Conservation (phyloP, 2,888 invertebrate genomes). For the Patella depressa region DNA sequence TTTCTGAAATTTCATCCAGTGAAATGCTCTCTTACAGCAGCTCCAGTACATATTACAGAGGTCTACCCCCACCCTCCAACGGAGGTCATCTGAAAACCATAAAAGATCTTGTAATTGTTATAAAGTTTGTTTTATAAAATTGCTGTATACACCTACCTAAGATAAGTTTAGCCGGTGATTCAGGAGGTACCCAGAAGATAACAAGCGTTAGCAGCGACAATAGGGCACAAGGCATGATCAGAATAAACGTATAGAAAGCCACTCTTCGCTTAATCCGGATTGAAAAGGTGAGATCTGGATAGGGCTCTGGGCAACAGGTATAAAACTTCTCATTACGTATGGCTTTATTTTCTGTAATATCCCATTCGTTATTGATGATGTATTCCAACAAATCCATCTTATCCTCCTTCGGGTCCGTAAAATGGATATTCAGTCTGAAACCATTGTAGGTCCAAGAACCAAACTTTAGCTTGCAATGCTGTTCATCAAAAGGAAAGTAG, state of each 20-base stretch:
- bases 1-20: too few relatives aligned
- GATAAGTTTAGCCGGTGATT: conserved; percentile 71
- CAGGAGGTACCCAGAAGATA: conserved; percentile 72
- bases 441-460: conserved; percentile 71
- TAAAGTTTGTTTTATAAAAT: too few relatives aligned
- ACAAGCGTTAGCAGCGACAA: conserved; percentile 70
- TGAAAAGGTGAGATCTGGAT: conserved; percentile 67
- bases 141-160: conserved; percentile 62
- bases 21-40: too few relatives aligned
- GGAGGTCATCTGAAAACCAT: too few relatives aligned
- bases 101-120: too few relatives aligned
- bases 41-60: too few relatives aligned
- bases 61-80: too few relatives aligned
- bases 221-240: conserved; percentile 70
- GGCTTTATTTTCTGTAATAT: conserved; percentile 61
- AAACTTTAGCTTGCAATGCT: conserved; percentile 69
- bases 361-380: conserved; percentile 70
- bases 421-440: conserved; percentile 61
- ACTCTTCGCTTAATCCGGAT: conserved; percentile 60
- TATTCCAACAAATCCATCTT: conserved; percentile 61
- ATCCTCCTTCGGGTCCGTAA: conserved; percentile 32
- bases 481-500: conserved; percentile 70
- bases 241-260: conserved; percentile 70
- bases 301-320: conserved; percentile 68
- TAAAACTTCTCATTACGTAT: conserved; percentile 61